Base-by-base conservation (phyloP, 2,113 vertebrate species). In the Pseudonaja textilis region DNA sequence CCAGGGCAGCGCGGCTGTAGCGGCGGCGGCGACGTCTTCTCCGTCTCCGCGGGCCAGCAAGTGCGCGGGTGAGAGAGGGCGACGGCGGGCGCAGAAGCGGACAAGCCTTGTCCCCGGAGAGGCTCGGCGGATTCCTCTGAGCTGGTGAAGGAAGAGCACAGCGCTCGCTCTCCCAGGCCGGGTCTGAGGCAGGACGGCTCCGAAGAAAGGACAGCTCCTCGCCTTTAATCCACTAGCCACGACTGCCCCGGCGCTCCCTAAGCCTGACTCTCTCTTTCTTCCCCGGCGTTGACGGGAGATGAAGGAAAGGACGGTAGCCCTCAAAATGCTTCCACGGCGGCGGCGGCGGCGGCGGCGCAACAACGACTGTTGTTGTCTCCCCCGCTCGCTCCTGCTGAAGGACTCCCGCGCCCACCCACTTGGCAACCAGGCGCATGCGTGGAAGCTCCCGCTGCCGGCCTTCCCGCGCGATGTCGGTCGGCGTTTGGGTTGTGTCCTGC, bases 381-480 rank as follows among this genome's bases (percentile, higher is more conserved):
- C 34, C 74, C 74, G 74, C 74, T 81, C 34, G 34, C 74, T 81
- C 34, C 22, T 64, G 91, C 42, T 89, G 90, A 87, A 93, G 42
- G 91, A 88, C 92, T 94, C 92, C 6, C 54, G 90, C 90, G 87
- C 87, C 93, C 34, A 91, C 93, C 89, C 85, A 50, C 69, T 85
- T 74, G 92, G 94, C 88, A 25, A 88, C 87, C 54, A 8, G 45
- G 96, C 97, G 97, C 97, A 95, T 96, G 96, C 97, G 97, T 96
- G 42, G 14, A 56, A 26, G 34, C 91, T 91, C 93, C 93, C 90
- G 7, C 45, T n/a, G n/a, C 91, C 59, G 88, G 92, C 90, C 92
- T 93, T 93, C 93, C 93, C 90, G 93, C 93, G 0, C 50, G 52
- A 29, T 52, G 47, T 16, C n/a, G 16, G 20, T 52, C 9, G 57